Conservation (phyloP, 2,888 invertebrate genomes). For the Troilus luridus region DNA sequence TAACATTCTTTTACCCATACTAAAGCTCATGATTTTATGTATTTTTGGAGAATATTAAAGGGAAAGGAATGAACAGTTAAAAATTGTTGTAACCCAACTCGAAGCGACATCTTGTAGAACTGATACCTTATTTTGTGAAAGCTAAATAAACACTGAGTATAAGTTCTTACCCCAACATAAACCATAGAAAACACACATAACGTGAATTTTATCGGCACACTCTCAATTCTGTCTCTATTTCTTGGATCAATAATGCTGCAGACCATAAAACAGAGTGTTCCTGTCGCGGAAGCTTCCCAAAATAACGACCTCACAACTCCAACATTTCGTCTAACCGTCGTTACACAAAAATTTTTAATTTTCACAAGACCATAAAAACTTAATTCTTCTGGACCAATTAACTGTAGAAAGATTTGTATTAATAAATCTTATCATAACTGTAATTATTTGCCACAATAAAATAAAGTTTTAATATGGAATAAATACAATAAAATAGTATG, state of each 20-base stretch:
- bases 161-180: constrained; percentile 13
- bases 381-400: constrained; percentile 16
- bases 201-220: constrained; percentile 69
- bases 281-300: constrained; percentile 69
- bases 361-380: not conserved
- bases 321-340: not conserved
- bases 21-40: no score
- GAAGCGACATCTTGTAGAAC: no score
- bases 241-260: constrained; percentile 69
- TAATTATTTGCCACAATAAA: not conserved
- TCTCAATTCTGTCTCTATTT: constrained; percentile 68
- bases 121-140: no score
- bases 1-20: no score
- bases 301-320: constrained; percentile 68
- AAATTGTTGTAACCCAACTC: no score
- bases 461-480: not conserved
- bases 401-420: not conserved
- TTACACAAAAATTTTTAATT: constrained; percentile 21
- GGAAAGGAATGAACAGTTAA: no score
- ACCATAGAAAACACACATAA: constrained; percentile 68
- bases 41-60: no score
- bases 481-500: no score
- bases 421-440: not conserved
- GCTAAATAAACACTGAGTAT: no score
- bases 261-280: constrained; percentile 68